These are phyloP conservation scores for Calameuta pallipes DNA, from an alignment of 2,888 invertebrate genomes.

Conservation along the genomic window DNA sequence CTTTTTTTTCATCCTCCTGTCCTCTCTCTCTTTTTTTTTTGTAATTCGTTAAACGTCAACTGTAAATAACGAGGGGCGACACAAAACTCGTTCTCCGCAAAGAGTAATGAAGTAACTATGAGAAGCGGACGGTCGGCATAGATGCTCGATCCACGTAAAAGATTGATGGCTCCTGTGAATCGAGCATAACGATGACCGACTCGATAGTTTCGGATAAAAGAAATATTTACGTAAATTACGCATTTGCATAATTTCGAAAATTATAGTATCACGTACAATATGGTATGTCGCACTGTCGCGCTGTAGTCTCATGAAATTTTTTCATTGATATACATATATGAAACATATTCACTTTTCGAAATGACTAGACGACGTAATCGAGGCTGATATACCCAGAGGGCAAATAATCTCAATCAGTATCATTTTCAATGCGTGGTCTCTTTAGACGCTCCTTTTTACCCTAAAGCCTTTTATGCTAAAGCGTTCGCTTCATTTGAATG, in stretches of 20 bases:
- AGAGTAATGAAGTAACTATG: background rate
- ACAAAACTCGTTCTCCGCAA: background rate
- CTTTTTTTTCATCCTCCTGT: slow-evolving; percentile 14
- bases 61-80: slow-evolving; percentile 1
- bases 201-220: background rate
- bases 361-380: background rate
- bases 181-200: background rate
- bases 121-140: background rate
- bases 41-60: slow-evolving; percentile 6
- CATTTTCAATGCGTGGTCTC: background rate
- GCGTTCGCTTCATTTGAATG: slow-evolving; percentile 62
- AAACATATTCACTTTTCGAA: background rate
- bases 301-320: no score
- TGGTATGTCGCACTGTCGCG: no score
- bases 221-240: background rate
- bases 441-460: slow-evolving; percentile 17
- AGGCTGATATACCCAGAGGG: background rate
- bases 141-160: background rate
- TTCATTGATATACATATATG: background rate
- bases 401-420: background rate
- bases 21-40: slow-evolving; percentile 10
- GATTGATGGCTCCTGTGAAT: background rate
- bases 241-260: background rate
- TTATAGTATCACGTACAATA: background rate
- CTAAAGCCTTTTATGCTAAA: slow-evolving; percentile 62